Base-by-base conservation (phyloP, 1,140 invertebrate species). In the Scaptomyza pallida region DNA sequence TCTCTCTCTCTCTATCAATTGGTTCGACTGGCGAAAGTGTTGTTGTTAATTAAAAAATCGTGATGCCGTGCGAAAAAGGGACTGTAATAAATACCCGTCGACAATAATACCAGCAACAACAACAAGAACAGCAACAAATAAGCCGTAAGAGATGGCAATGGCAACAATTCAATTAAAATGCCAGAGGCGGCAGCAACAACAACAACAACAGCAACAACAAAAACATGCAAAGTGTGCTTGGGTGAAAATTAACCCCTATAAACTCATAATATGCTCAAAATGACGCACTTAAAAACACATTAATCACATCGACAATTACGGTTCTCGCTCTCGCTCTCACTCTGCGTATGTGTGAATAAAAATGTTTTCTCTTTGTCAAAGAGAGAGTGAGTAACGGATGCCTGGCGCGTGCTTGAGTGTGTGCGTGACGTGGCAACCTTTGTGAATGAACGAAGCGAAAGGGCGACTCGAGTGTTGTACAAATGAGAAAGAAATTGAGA, bases 271-370 rank as follows among this genome's bases (percentile, higher is more conserved):
- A 83, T 88, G 78, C 83, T 83, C 75, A 83, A 89, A 88, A 88
- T 89, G 78, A 89, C 88, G 83, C 83, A 89, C 83, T 89, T 89
- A 89, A 89, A 89, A 79, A 79, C 85, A 89, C 83, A 89, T 89
- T 89, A 89, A 89, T 89, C 83, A 89, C 85, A 89, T 89, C 83
- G 78, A 88, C 82, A 88, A 88, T 88, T 88, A 89, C 86, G 71
- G 33, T 62, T 51, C 10, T 44, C 16, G 33, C 61, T 51, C n/a
- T 44, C 16, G 33, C 4, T 44, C 5, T 33, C 9, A 41, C 23
- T 55, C 52, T 54, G 48, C 45, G 51, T 26, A 33, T 75, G 57
- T 64, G 23, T 52, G 57, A 1, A 21, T 10, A 16, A 51, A 5
- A 26, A 26, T 26, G 23, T 5, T 26, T 62, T 51, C n/a, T 44